Evolutionary conservation across 2,888 invertebrate species (phyloP), one percentile per base, ranked within the genome.

Genomic region (Mythimna impura): DNA sequence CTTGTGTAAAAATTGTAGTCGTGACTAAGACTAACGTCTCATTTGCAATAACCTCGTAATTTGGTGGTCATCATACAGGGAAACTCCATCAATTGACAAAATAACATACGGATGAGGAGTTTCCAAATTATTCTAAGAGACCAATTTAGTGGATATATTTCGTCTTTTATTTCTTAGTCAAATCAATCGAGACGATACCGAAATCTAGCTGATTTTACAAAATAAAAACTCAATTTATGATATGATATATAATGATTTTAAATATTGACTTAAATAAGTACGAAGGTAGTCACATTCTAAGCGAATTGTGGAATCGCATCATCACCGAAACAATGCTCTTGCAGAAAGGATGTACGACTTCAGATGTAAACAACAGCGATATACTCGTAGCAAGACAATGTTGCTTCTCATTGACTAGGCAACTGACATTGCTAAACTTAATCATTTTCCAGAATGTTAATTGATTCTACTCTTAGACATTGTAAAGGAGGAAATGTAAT

Each of bases 1-100:
- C 66, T 70, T 72, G 47, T 43, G 60, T 66, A 73, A 80, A 76
- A 74, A 79, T 36, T 70, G 17, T 66, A 54, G 43, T 73, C 12
- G 43, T 47, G 40, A 30, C 54, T 60, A 74, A 68, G 70, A 73
- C 60, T 78, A 76, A 80, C 10, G n/a, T 34, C 25, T 66, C 34
- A 57, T 69, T 66, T 69, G 70, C 47, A 69, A 64, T 64, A 20
- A 54, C 20, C n/a, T 60, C 30, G 50, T 64, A 50, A 73, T 69
- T 64, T 17, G 30, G 55, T 9, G 7, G 12, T 20, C 52, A 20
- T 52, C 14, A 8, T 52, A 71, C 60, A 64, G 17, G 60, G 43
- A 76, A 80, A 76, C 80, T 79, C 54, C 61, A 69, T 20, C 14
- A 70, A 43, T 63, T 70, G 5, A 4, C 17, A 47, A 30, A 61